Conservation (phyloP, 1,140 invertebrate genomes). For the Pomacea maculata region DNA sequence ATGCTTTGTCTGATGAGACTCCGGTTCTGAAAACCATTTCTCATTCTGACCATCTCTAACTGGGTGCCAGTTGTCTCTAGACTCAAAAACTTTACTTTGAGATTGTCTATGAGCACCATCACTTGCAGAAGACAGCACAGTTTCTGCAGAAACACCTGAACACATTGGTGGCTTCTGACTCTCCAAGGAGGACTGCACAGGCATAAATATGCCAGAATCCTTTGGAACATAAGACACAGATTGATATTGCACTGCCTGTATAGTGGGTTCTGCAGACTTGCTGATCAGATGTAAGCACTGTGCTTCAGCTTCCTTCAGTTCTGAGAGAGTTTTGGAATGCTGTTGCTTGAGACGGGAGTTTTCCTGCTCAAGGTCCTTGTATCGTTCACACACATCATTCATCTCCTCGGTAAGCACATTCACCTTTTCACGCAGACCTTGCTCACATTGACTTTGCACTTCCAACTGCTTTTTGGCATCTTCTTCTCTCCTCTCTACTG, state of each 20-base stretch:
- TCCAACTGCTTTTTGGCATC: constrained; percentile 17
- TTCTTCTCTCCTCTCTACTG: constrained; percentile 21
- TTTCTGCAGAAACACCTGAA: constrained; percentile 11
- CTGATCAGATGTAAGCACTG: constrained; percentile 6
- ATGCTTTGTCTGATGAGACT: no score
- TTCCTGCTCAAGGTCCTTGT: constrained; percentile 25
- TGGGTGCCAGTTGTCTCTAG: no score
- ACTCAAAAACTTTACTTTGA: no score
- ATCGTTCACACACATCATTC: constrained; percentile 16
- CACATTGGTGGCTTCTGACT: constrained; percentile 8
- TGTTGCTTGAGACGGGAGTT: constrained; percentile 15
- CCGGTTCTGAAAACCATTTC: no score
- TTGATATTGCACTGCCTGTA: not conserved
- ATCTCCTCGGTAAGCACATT: constrained; percentile 11
- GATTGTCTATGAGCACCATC: not conserved
- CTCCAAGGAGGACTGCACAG: not conserved
- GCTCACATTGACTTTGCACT: constrained; percentile 12
- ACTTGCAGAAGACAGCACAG: constrained; percentile 8
- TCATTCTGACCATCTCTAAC: no score
- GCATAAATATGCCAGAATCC: not conserved
- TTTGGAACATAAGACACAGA: not conserved
- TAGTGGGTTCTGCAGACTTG: constrained; percentile 4
- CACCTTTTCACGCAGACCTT: constrained; percentile 16
- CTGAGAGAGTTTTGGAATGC: constrained; percentile 7
- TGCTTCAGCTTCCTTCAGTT: constrained; percentile 4